phyloP scores from a whole-genome alignment of 1,140 invertebrate genomes.

The Rhynchophorus ferrugineus region DNA sequence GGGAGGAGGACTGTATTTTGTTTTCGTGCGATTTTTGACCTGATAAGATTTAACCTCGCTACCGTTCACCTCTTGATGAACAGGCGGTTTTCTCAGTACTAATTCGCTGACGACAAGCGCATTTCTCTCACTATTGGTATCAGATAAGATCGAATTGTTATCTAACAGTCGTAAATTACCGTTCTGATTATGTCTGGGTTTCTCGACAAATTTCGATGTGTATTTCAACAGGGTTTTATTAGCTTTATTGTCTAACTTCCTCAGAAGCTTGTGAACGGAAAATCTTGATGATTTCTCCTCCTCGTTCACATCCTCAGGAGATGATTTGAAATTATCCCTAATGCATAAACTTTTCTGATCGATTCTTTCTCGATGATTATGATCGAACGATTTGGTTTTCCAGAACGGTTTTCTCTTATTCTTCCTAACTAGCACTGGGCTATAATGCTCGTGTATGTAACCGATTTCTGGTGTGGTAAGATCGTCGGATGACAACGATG shows the following conservation, averaged over 20 bases:
- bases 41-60: background rate
- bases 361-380: background rate
- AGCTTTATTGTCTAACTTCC: conserved; percentile 21
- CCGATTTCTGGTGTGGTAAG: conserved; percentile 12
- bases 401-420: background rate
- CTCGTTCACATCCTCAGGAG: conserved; percentile 11
- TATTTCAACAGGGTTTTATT: conserved; percentile 10
- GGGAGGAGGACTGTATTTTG: conserved; percentile 25
- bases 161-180: background rate
- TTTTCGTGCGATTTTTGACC: conserved; percentile 13
- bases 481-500: conserved; percentile 1
- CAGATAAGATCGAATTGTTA: background rate
- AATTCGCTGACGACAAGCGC: conserved; percentile 9
- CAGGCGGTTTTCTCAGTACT: conserved; percentile 14
- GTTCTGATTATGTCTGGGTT: conserved; percentile 1
- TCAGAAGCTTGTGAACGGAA: conserved; percentile 6
- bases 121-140: background rate
- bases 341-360: background rate
- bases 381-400: conserved; percentile 16
- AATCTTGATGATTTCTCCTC: conserved; percentile 8
- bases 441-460: conserved; percentile 34
- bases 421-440: conserved; percentile 23
- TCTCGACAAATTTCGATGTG: background rate
- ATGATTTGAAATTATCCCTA: conserved; percentile 12
- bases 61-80: conserved; percentile 4